Evolutionary conservation across 2,797 vertebrate genomes (phyloP).

Genomic region (Cyclopterus lumpus): DNA sequence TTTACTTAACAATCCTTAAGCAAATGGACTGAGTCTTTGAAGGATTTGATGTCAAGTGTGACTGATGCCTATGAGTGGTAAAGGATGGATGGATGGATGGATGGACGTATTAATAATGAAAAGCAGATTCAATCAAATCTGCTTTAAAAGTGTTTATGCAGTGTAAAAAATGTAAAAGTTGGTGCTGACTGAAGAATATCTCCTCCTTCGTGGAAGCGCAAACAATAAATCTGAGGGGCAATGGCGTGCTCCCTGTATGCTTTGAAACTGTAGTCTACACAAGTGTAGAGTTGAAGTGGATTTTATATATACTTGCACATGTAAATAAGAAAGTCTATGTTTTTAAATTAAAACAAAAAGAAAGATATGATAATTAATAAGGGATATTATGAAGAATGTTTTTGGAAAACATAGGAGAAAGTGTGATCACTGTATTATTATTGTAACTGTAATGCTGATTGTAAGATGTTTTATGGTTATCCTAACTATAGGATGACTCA

Average conservation of each 20-base stretch:
- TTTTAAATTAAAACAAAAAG: too few relatives aligned
- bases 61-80: slow-evolving; percentile 68
- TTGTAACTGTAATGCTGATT: too few relatives aligned
- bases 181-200: slow-evolving; percentile 38
- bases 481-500: too few relatives aligned
- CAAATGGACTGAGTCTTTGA: slow-evolving; percentile 74
- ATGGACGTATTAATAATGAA: slow-evolving; percentile 63
- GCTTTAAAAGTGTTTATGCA: slow-evolving; percentile 59
- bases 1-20: slow-evolving; percentile 81
- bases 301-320: too few relatives aligned
- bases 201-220: slow-evolving; percentile 11
- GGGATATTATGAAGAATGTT: too few relatives aligned
- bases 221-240: slow-evolving; percentile 17
- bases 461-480: too few relatives aligned
- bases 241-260: background rate
- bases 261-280: background rate
- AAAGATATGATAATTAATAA: too few relatives aligned
- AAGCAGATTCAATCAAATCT: slow-evolving; percentile 59
- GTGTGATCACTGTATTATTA: too few relatives aligned
- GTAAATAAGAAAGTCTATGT: too few relatives aligned
- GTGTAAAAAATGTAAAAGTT: slow-evolving; percentile 36
- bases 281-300: too few relatives aligned
- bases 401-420: too few relatives aligned
- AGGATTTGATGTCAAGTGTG: slow-evolving; percentile 77
- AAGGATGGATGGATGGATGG: slow-evolving; percentile 74